phyloP scores from a whole-genome alignment of 2,888 invertebrate species.

The Venustoraphidia nigricollis region DNA sequence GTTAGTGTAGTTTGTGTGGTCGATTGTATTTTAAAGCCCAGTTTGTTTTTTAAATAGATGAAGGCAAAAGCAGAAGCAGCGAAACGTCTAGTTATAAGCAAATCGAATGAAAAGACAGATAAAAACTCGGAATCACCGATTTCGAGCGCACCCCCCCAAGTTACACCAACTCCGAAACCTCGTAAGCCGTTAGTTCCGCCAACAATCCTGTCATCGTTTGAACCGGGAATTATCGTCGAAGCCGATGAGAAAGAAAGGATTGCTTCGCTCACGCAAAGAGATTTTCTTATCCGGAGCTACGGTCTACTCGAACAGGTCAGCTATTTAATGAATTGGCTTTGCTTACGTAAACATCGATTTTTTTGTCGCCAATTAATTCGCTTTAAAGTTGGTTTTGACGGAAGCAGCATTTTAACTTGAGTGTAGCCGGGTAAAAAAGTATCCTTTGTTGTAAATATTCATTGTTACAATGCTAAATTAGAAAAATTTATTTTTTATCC shows the following conservation, averaged over 20 bases:
- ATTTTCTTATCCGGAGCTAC: constrained; percentile 51
- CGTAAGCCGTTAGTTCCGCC: constrained; percentile 10
- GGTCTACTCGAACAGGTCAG: constrained; percentile 49
- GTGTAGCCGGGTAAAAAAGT: no score
- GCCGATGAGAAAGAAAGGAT: constrained; percentile 58
- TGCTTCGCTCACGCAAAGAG: constrained; percentile 46
- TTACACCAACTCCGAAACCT: constrained; percentile 6
- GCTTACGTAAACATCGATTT: no score
- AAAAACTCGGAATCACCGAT: constrained; percentile 9
- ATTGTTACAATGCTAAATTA: no score
- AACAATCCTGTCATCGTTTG: constrained; percentile 31
- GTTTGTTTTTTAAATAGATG: constrained; percentile 21
- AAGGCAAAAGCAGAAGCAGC: constrained; percentile 43
- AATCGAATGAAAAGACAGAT: constrained; percentile 1
- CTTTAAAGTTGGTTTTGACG: no score
- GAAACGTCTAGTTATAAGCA: constrained; percentile 27
- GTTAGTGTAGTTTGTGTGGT: not conserved
- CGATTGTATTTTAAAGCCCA: constrained; percentile 3
- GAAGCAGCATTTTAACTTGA: no score
- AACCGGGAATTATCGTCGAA: constrained; percentile 49
- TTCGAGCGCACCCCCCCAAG: not conserved
- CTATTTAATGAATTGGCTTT: constrained; percentile 1
- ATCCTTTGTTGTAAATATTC: no score
- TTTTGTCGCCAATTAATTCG: no score
- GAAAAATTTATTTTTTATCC: no score